Percentiles rank a stretch among this genome's conserved stretches.
These are phyloP conservation scores for Polydesmus complanatus DNA, from an alignment of 2,888 invertebrate genomes.

Conservation along the genomic window DNA sequence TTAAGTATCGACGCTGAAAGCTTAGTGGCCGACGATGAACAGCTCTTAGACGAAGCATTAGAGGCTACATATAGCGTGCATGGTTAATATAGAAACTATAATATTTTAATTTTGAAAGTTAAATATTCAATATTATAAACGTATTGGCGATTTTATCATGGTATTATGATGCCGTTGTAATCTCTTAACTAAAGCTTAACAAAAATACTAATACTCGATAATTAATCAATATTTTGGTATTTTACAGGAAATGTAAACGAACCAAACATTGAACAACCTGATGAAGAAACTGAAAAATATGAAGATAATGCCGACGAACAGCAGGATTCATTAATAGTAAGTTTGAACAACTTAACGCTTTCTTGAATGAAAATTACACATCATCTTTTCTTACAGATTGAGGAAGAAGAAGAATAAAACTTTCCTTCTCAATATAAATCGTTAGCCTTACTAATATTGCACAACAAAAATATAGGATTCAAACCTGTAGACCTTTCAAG, in stretches of 20 bases:
- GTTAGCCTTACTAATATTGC: too few relatives aligned
- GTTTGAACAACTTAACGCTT: not conserved
- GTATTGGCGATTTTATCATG: too few relatives aligned
- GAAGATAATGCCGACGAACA: slow-evolving; percentile 1
- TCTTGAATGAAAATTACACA: not conserved
- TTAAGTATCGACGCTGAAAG: slow-evolving; percentile 14
- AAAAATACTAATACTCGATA: too few relatives aligned
- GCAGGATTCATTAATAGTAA: slow-evolving; percentile 2
- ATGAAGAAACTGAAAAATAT: slow-evolving; percentile 12
- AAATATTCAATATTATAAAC: too few relatives aligned
- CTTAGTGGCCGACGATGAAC: slow-evolving; percentile 12
- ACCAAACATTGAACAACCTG: slow-evolving; percentile 7
- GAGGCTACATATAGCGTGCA: not conserved
- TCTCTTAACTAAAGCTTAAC: too few relatives aligned
- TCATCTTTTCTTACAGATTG: slow-evolving; percentile 5
- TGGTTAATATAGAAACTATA: slow-evolving; percentile 10
- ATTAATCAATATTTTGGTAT: not conserved
- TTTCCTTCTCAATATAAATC: too few relatives aligned
- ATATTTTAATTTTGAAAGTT: too few relatives aligned
- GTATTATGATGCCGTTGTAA: too few relatives aligned
- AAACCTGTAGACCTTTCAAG: too few relatives aligned
- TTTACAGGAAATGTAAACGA: not conserved
- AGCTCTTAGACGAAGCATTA: slow-evolving; percentile 11
- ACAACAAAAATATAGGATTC: too few relatives aligned
- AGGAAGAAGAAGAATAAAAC: slow-evolving; percentile 7